Evolutionary conservation across 35 echinoderm and acorn worm species (phyloP), one percentile per base, ranked within the genome.

Genomic region (Antedon bifida): DNA sequence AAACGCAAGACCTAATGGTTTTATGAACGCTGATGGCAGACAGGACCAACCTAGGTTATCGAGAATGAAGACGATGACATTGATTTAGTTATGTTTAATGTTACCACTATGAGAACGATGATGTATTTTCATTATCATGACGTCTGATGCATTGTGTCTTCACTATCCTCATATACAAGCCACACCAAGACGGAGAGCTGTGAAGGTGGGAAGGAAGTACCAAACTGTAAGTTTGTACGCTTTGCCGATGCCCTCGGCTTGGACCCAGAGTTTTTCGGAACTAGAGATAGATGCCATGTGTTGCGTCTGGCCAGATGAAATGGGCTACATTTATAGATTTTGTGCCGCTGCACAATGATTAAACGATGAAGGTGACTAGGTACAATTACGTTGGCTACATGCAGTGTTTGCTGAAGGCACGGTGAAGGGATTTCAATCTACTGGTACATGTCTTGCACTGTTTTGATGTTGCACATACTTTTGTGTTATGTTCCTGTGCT

Each of bases 201-300:
- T 34, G 13, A 28, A 14, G 33, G 32, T n/a, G 36, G 19, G 36
- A 16, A 79, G 79, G 16, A 91, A 91, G 33, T 82, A 19, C 90
- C 90, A 10, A 39, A 56, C 17, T 31, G 86, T n/a, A 92, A 92
- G 73, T 92, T 86, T 12, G 90, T 92, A 1, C 75, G 82, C 5
- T 92, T 92, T 82, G 90, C 90, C 0, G 90, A 92, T 79, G 86
- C 86, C 0, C 77, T 92, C 26, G 90, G 90, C 29, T 46, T 92
- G 7, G 90, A 92, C 55, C n/a, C n/a, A n/a, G n/a, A n/a, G n/a
- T n/a, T n/a, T n/a, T n/a, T n/a, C n/a, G n/a, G n/a, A n/a, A n/a
- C n/a, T n/a, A n/a, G n/a, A n/a, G n/a, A n/a, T n/a, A n/a, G n/a
- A n/a, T n/a, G n/a, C n/a, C n/a, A n/a, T n/a, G n/a, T n/a, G n/a